Evolutionary conservation across 2,113 vertebrate genomes (phyloP).

Genomic region (Scalopus aquaticus): DNA sequence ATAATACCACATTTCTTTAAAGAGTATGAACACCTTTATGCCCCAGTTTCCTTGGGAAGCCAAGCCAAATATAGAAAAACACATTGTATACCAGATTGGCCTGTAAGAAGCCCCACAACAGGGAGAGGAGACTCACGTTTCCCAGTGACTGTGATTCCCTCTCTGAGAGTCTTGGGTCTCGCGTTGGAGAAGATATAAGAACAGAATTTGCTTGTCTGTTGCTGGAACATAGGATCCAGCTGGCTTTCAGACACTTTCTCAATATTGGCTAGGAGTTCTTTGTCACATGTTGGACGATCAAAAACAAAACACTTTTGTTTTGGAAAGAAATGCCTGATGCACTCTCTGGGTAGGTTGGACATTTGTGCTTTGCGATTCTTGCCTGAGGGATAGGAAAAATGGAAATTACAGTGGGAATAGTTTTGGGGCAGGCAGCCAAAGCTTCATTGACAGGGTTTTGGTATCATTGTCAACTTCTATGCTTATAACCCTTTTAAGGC

Average conservation of each 20-base stretch:
- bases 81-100: not conserved
- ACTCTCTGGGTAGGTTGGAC: conserved; percentile 63
- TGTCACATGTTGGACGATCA: conserved; percentile 43
- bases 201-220: conserved; percentile 56
- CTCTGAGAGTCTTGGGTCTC: conserved; percentile 49
- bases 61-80: not conserved
- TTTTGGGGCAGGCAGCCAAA: not conserved
- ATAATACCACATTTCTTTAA: not conserved
- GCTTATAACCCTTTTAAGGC: not conserved
- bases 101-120: not conserved
- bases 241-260: conserved; percentile 48
- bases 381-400: not conserved
- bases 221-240: conserved; percentile 64
- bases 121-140: conserved; percentile 1
- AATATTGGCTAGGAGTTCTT: not conserved
- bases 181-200: conserved; percentile 15
- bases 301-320: conserved; percentile 74
- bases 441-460: not conserved
- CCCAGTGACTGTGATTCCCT: conserved; percentile 35
- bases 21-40: not conserved
- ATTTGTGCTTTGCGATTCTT: not conserved
- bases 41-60: not conserved
- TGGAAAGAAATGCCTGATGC: conserved; percentile 65
- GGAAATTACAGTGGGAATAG: not conserved
- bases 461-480: not conserved